These are phyloP conservation scores for Dynastes hyllus DNA, from an alignment of 2,888 invertebrate species.

Conservation along the genomic window DNA sequence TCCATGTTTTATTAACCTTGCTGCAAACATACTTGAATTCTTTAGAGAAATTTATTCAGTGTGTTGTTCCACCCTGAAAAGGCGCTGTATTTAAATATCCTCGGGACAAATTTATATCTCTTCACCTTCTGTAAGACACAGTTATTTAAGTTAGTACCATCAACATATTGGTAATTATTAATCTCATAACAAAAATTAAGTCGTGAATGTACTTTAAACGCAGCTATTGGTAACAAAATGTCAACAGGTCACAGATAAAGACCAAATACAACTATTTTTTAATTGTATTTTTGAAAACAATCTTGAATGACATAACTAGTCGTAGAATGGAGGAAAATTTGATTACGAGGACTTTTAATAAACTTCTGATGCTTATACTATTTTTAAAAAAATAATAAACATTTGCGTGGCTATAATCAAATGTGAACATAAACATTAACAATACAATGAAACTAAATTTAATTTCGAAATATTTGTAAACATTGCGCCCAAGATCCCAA, in stretches of 20 bases:
- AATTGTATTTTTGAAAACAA: background rate
- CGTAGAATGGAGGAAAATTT: no score
- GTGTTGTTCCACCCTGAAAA: conserved; percentile 6
- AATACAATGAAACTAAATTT: no score
- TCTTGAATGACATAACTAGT: no score
- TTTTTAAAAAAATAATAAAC: no score
- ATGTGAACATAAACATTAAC: no score
- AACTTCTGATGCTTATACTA: background rate
- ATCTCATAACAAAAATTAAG: conserved; percentile 11
- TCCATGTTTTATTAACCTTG: conserved; percentile 61
- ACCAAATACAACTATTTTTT: background rate
- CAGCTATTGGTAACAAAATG: conserved; percentile 15
- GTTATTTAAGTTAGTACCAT: background rate
- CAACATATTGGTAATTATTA: conserved; percentile 12
- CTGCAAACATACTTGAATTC: conserved; percentile 61
- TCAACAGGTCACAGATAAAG: conserved; percentile 39
- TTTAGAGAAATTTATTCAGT: conserved; percentile 1
- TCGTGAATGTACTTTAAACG: conserved; percentile 10
- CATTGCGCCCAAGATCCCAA: no score
- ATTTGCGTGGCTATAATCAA: no score
- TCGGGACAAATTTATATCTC: background rate
- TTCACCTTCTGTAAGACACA: background rate
- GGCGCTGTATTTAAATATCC: conserved; percentile 15
- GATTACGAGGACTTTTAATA: no score
- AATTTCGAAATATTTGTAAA: no score